phyloP scores from a whole-genome alignment of 2,113 vertebrate genomes.

The Butorides virescens region DNA sequence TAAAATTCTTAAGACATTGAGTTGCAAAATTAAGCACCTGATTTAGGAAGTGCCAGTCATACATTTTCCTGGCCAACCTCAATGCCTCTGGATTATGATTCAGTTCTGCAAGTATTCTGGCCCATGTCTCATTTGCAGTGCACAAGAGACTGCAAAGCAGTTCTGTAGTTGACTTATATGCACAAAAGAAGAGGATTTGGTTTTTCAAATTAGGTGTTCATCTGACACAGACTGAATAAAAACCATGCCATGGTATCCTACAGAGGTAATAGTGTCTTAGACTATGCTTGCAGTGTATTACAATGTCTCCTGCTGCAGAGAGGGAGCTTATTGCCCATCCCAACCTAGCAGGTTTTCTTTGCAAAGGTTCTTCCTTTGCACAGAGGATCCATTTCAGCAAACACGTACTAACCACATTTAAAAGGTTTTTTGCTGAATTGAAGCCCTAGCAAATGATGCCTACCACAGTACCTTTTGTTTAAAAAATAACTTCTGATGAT shows the following conservation, averaged over 20 bases:
- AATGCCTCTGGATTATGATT: not conserved
- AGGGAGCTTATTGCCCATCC: not conserved
- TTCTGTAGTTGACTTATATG: not conserved
- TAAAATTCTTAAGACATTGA: not conserved
- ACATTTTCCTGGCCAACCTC: not conserved
- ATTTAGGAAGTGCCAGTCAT: not conserved
- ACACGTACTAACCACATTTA: not conserved
- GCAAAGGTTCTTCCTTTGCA: not conserved
- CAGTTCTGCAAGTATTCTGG: not conserved
- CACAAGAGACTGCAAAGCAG: not conserved
- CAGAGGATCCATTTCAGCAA: not conserved
- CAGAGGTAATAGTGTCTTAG: not conserved
- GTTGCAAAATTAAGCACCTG: not conserved
- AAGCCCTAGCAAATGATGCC: not conserved
- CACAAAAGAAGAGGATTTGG: not conserved
- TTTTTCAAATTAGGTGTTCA: not conserved
- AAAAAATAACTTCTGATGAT: not conserved
- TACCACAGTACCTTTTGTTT: not conserved
- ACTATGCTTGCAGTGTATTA: not conserved
- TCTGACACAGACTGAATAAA: not conserved
- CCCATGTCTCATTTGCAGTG: not conserved
- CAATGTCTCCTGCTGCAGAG: not conserved
- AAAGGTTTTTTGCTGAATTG: not conserved
- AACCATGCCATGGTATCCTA: not conserved
- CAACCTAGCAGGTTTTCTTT: not conserved